Evolutionary conservation across 2,888 invertebrate genomes (phyloP), one percentile per base, ranked within the genome.

Genomic region (Ecliptopera silaceata): DNA sequence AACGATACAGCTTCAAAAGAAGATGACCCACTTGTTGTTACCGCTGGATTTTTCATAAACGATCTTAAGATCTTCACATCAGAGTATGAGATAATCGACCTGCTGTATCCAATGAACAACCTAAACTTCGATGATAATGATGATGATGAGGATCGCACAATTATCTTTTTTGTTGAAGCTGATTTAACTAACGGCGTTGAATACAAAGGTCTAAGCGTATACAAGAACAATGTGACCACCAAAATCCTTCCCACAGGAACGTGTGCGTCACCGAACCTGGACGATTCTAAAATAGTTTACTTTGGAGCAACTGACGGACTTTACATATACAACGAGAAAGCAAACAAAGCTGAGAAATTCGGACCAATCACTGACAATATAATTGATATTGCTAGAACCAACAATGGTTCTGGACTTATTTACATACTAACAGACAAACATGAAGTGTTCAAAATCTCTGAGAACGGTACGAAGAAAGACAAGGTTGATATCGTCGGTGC

Each of bases 391-490:
- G 80, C 72, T 8, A 77, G 78, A 66, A 66, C 59, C 0, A 83
- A 82, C 36, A n/a, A n/a, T n/a, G 69, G 69, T 1, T 70, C 72
- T 15, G 81, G 82, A 32, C 17, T 53, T 0, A 67, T 88, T 1
- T 89, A 84, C 61, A 76, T 81, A 15, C 42, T 89, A 0, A 83
- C 82, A 4, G 75, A 77, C 22, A 71, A 79, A 15, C 68, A 80
- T 13, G 66, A 75, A 18, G 42, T 88, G 0, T 86, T 75, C 64
- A 84, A 81, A 68, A 81, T 88, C 0, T 77, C 78, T 4, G 76
- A 84, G 8, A 66, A 74, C 3, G 88, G 86, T 1, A 78, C 69
- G 0, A 75, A 72, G 15, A 85, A 83, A 39, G 75, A 74, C 3
- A 70, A 75, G 56, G 13, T 88, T 0, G 69, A 72, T 4, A 67